phyloP scores from a whole-genome alignment of 1,140 invertebrate species.

The Limonius californicus region DNA sequence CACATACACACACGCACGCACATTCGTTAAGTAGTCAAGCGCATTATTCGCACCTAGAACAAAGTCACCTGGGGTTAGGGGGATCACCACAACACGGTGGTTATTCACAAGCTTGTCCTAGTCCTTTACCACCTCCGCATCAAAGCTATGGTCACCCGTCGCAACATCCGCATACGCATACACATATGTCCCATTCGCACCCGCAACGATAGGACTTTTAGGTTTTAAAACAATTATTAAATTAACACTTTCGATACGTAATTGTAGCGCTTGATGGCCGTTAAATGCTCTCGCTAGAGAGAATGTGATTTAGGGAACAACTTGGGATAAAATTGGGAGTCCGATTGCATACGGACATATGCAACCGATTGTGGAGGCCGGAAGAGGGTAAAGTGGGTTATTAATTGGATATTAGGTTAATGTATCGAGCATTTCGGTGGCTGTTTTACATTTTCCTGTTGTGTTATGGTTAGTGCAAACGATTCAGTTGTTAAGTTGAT shows the following conservation, averaged over 20 bases:
- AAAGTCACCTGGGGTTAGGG: constrained; percentile 47
- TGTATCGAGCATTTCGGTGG: too few species aligned
- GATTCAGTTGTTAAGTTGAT: too few species aligned
- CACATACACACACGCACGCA: constrained; percentile 55
- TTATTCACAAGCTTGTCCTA: constrained; percentile 56
- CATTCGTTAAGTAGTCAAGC: constrained; percentile 47
- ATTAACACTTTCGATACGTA: background rate
- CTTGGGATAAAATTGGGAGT: too few species aligned
- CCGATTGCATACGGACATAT: too few species aligned
- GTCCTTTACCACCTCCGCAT: constrained; percentile 57
- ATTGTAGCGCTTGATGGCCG: background rate
- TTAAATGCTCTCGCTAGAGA: background rate
- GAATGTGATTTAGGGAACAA: background rate
- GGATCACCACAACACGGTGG: constrained; percentile 59
- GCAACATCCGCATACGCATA: constrained; percentile 58
- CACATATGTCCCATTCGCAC: constrained; percentile 58
- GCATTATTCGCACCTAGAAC: constrained; percentile 43
- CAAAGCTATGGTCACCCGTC: constrained; percentile 59
- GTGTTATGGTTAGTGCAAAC: too few species aligned
- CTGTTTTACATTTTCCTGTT: too few species aligned
- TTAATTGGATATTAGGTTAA: too few species aligned
- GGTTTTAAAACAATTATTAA: background rate
- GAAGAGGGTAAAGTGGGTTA: too few species aligned
- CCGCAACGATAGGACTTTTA: constrained; percentile 59
- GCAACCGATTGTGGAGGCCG: too few species aligned